These are phyloP conservation scores for Hydrochoerus hydrochaeris DNA, from an alignment of 2,113 vertebrate genomes.

Conservation along the genomic window DNA sequence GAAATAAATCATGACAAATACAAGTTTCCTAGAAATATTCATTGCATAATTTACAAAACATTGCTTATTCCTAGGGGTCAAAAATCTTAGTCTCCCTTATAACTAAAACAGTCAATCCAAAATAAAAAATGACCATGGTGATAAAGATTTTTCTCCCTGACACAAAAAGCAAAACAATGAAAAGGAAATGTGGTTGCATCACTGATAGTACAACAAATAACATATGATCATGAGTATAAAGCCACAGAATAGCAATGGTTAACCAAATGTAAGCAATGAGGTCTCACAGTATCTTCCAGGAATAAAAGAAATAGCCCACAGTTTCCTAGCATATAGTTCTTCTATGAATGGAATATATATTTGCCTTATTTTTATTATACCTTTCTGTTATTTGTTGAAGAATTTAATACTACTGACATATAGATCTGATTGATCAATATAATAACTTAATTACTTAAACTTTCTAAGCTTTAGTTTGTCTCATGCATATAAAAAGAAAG, in stretches of 20 bases:
- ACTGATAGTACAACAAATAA: not conserved
- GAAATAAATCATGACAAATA: not conserved
- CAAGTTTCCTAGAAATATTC: not conserved
- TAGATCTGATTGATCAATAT: not conserved
- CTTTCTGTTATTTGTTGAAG: not conserved
- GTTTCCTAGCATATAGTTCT: not conserved
- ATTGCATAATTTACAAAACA: not conserved
- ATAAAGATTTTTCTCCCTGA: not conserved
- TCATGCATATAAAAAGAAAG: not conserved
- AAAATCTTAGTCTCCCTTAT: not conserved
- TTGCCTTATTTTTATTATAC: not conserved
- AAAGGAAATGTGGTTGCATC: not conserved
- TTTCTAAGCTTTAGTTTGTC: not conserved
- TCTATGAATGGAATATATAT: not conserved
- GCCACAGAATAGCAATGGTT: no score
- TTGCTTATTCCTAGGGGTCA: not conserved
- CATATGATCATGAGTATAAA: not conserved
- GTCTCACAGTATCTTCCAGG: not conserved
- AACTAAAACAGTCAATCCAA: not conserved
- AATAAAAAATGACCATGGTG: accelerated
- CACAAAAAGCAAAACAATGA: not conserved
- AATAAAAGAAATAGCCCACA: not conserved
- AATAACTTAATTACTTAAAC: not conserved
- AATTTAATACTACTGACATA: not conserved
- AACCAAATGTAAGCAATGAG: not conserved